Evolutionary conservation across 2,113 vertebrate species (phyloP).

Genomic region (Mus pahari): DNA sequence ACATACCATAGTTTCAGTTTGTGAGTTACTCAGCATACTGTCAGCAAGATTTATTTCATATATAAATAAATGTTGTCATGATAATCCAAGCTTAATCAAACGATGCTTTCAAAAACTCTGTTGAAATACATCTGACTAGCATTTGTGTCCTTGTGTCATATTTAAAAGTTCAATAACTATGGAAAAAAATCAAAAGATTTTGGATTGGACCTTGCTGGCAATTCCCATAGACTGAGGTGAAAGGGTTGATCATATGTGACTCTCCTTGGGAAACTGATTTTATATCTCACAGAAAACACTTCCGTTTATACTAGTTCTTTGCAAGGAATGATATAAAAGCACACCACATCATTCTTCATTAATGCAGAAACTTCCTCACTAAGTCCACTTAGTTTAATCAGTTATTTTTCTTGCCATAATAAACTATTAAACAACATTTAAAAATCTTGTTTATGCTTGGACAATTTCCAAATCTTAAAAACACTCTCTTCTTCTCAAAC

Average conservation of each 20-base stretch:
- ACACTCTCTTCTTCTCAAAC: slow-evolving; percentile 34
- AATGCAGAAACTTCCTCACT: slow-evolving; percentile 37
- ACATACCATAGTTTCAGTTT: slow-evolving; percentile 40
- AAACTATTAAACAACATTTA: slow-evolving; percentile 21
- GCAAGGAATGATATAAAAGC: neutral
- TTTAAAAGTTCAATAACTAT: neutral
- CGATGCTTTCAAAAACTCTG: neutral
- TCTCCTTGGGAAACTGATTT: slow-evolving; percentile 28
- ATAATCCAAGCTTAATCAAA: neutral
- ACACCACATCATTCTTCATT: neutral
- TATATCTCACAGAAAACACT: slow-evolving; percentile 9
- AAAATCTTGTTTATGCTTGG: neutral
- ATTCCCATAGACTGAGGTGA: neutral
- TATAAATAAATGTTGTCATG: slow-evolving; percentile 60
- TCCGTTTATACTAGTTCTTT: neutral
- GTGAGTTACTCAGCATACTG: slow-evolving; percentile 57
- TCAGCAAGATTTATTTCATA: slow-evolving; percentile 70
- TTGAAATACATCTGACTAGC: slow-evolving; percentile 56
- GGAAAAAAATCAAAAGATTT: slow-evolving; percentile 29
- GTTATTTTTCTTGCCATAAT: slow-evolving; percentile 36
- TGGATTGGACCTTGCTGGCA: neutral
- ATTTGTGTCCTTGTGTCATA: neutral
- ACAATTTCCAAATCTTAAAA: slow-evolving; percentile 27
- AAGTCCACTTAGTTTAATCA: slow-evolving; percentile 23
- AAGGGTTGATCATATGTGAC: slow-evolving; percentile 6